Percentiles rank a stretch among this genome's conserved stretches.
These are phyloP conservation scores for Notechis scutatus DNA, from an alignment of 2,113 vertebrate genomes.

Conservation along the genomic window DNA sequence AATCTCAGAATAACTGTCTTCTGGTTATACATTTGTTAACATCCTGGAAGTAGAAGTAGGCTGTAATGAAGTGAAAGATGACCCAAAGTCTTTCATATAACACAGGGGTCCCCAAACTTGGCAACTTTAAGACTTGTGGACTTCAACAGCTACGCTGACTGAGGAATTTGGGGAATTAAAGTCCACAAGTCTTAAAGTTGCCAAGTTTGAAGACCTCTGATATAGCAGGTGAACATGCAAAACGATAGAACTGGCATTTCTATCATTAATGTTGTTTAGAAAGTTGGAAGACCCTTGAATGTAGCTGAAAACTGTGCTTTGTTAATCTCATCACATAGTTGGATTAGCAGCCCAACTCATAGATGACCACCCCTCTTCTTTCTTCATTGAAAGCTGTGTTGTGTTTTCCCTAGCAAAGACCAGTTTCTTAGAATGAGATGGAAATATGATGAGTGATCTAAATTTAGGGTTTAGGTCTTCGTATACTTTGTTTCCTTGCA, in stretches of 20 bases:
- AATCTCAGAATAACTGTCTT: not conserved
- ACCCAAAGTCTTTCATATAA: not conserved
- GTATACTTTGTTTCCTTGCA: not conserved
- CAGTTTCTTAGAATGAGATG: not conserved
- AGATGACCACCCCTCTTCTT: not conserved
- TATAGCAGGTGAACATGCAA: not conserved
- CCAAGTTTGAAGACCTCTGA: no score
- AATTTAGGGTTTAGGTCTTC: not conserved
- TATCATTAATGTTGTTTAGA: not conserved
- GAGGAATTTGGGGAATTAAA: no score
- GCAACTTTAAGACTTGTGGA: no score
- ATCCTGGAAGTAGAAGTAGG: not conserved
- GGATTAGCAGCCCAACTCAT: not conserved
- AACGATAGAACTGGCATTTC: not conserved
- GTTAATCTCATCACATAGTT: not conserved
- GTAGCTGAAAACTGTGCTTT: not conserved
- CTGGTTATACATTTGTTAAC: not conserved
- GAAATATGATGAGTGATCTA: not conserved
- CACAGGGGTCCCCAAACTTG: no score
- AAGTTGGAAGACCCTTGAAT: not conserved
- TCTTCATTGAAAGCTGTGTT: not conserved
- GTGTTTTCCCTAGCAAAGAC: not conserved
- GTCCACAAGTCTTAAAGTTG: no score
- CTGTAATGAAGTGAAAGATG: not conserved
- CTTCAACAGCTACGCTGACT: no score